Base-by-base conservation (phyloP, 2,888 invertebrate species). In the Dolichopus griseipennis region DNA sequence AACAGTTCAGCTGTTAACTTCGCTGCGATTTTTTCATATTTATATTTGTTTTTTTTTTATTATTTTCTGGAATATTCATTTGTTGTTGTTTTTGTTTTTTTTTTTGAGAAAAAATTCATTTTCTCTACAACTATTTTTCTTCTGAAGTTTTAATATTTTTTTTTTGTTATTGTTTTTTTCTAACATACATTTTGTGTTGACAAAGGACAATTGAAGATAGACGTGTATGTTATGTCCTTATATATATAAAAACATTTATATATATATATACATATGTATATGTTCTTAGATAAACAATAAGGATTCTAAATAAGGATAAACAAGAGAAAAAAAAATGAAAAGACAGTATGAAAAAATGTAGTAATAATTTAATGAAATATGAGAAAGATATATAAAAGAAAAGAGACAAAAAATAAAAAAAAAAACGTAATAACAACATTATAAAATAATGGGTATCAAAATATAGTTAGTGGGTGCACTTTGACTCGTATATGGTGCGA, bases 401-500 rank as follows among this genome's bases (percentile, higher is more conserved):
- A 18, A 15, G 52, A 12, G 6, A 18, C 6, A 52, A 52, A 52
- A n/a, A 27, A 27, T 27, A 27, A 5, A 15, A 9, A 41, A 41
- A 41, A 41, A 15, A 41, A 41, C 41, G 8, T 1, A 41, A 41
- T 5, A 27, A 27, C 27, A 27, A 27, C 27, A 5, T 2, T 27
- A 27, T 27, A 5, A 27, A 27, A 27, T 27, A 27, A 27, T 27
- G 27, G 27, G 27, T 27, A 27, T 27, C 27, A 37, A 37, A 52
- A 52, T 52, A n/a, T 52, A 52, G 52, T 52, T 52, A 52, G 52
- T 18, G 52, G n/a, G 52, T 52, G 52, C 52, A 52, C 52, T 52
- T 52, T 52, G 52, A 52, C 52, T 52, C 2, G 18, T 3, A 18
- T 12, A 18, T 52, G 52, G 18, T 52, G 52, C 1, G n/a, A 52